These are phyloP conservation scores for Ormyrus rosae DNA, from an alignment of 2,888 invertebrate genomes.

Conservation along the genomic window DNA sequence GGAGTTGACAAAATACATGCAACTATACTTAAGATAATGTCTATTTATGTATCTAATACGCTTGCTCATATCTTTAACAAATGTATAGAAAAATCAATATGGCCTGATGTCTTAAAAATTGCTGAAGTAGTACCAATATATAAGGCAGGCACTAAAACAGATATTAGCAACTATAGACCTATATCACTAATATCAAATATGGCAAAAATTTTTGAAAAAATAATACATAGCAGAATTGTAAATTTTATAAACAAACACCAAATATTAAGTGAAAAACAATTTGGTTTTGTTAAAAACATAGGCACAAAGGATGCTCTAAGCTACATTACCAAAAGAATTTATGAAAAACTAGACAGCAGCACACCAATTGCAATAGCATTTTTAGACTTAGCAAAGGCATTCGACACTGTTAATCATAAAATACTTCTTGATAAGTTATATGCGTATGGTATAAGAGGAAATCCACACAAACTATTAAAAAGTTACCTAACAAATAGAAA, in stretches of 20 bases:
- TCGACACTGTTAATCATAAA: no score
- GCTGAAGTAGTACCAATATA: no score
- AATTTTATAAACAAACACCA: not conserved
- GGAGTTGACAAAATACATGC: no score
- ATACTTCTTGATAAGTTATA: not conserved
- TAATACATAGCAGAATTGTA: not conserved
- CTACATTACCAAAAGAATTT: no score
- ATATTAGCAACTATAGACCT: no score
- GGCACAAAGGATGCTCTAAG: constrained; percentile 7
- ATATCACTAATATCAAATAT: no score
- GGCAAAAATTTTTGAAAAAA: not conserved
- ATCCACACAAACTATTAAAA: not conserved
- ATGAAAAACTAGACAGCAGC: no score
- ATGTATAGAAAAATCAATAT: not conserved
- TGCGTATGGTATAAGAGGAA: not conserved
- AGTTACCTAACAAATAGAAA: not conserved
- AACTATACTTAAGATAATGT: no score
- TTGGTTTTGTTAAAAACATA: constrained; percentile 2
- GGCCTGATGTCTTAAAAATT: no score
- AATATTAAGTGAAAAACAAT: constrained; percentile 3
- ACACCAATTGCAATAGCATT: not conserved
- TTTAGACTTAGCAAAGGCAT: not conserved
- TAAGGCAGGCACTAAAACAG: no score
- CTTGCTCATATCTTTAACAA: no score
- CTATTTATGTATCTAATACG: no score